Percentiles rank a stretch among this genome's conserved stretches.
phyloP scores from a whole-genome alignment of 1,140 invertebrate genomes.

The Sarcophaga bullata region DNA sequence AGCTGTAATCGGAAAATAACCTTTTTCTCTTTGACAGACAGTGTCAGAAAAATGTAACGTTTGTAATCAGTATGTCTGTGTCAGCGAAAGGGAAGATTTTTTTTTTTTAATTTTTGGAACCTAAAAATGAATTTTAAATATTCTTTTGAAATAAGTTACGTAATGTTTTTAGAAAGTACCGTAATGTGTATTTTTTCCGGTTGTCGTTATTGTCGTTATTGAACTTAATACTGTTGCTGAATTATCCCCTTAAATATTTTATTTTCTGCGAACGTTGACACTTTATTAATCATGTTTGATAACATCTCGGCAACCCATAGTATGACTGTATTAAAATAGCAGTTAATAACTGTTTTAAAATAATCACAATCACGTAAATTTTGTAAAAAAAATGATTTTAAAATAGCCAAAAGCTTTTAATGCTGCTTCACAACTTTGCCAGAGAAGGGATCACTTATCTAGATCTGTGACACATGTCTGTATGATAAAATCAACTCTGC shows the following conservation, averaged over 20 bases:
- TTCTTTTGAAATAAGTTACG: too few species aligned
- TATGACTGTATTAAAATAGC: constrained; percentile 11
- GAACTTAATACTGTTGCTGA: too few species aligned
- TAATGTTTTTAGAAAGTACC: too few species aligned
- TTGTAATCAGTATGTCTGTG: too few species aligned
- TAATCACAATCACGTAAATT: constrained; percentile 34
- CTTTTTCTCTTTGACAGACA: too few species aligned
- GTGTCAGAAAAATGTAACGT: too few species aligned
- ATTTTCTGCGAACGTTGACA: not conserved
- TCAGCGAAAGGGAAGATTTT: too few species aligned
- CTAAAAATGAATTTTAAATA: too few species aligned
- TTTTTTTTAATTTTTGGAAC: too few species aligned
- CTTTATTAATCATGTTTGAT: constrained; percentile 20
- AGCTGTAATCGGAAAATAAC: too few species aligned
- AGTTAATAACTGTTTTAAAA: constrained; percentile 13
- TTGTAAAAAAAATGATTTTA: constrained; percentile 36
- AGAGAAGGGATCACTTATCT: constrained; percentile 32
- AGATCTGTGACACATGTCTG: constrained; percentile 44
- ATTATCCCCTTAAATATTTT: not conserved
- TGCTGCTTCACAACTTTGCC: not conserved
- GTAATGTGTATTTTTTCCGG: too few species aligned
- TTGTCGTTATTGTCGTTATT: too few species aligned
- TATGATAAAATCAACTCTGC: not conserved
- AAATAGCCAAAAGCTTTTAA: not conserved
- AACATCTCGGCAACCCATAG: not conserved